These are phyloP conservation scores for Gymnorhina tibicen DNA, from an alignment of 2,113 vertebrate species.

Conservation along the genomic window DNA sequence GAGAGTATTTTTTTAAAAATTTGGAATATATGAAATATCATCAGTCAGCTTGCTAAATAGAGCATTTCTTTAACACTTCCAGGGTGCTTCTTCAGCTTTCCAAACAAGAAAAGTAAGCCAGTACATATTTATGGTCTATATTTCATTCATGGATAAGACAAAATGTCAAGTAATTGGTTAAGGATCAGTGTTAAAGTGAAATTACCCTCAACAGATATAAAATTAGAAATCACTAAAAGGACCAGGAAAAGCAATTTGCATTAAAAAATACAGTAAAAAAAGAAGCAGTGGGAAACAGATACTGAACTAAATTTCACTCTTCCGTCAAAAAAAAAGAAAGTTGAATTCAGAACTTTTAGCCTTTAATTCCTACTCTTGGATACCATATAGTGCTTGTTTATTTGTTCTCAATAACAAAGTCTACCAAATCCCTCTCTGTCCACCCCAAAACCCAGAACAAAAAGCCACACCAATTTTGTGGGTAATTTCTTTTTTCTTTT, in stretches of 20 bases:
- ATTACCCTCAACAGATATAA: not conserved
- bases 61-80: not conserved
- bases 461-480: not conserved
- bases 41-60: not conserved
- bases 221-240: not conserved
- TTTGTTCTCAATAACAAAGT: not conserved
- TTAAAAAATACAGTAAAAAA: not conserved
- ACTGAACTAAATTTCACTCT: not conserved
- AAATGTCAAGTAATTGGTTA: conserved; percentile 29
- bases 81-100: not conserved
- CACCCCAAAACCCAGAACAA: not conserved
- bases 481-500: not conserved
- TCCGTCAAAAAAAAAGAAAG: not conserved
- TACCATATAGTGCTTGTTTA: not conserved
- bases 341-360: not conserved
- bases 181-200: not conserved
- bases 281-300: not conserved
- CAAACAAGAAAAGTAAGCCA: not conserved
- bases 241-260: not conserved
- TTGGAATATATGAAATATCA: not conserved
- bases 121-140: not conserved
- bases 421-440: not conserved
- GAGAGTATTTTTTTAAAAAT: not conserved
- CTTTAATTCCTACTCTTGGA: not conserved
- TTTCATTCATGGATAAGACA: not conserved